Conservation (phyloP, 92 coral and sea anemone species). For the Chrysogorgia sp. region DNA sequence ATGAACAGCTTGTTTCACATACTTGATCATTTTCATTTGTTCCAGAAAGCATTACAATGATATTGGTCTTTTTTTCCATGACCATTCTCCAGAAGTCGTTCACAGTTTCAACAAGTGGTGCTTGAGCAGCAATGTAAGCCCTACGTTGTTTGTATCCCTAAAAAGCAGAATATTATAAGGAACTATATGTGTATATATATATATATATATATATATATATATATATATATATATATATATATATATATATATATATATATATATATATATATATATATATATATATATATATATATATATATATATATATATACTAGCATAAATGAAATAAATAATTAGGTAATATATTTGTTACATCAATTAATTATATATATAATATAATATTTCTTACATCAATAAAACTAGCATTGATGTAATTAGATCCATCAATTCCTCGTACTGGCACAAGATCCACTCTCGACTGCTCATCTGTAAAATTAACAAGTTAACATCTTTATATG, state of each 20-base stretch:
- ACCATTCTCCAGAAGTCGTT: constrained; percentile 99
- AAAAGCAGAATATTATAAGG: not conserved
- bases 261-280: too few species aligned
- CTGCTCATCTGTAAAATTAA: constrained; percentile 95
- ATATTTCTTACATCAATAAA: constrained; percentile 88
- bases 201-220: too few species aligned
- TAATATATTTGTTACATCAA: too few species aligned
- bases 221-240: too few species aligned
- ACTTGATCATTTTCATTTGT: constrained; percentile 89
- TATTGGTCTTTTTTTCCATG: constrained; percentile 89
- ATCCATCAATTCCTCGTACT: constrained; percentile 87
- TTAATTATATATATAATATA: too few species aligned
- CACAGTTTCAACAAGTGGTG: constrained; percentile 81
- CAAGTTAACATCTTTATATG: too few species aligned
- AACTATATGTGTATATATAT: too few species aligned
- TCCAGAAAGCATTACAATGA: constrained; percentile 87
- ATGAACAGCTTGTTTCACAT: too few species aligned
- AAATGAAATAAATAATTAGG: too few species aligned
- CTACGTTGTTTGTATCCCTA: constrained; percentile 93
- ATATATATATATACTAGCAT: too few species aligned
- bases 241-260: too few species aligned
- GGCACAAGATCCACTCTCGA: constrained; percentile 83
- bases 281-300: too few species aligned
- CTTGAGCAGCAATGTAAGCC: constrained; percentile 92
- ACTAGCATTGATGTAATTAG: constrained; percentile 95